phyloP scores from a whole-genome alignment of 2,113 vertebrate species.

The Mesembrinibis cayennensis region DNA sequence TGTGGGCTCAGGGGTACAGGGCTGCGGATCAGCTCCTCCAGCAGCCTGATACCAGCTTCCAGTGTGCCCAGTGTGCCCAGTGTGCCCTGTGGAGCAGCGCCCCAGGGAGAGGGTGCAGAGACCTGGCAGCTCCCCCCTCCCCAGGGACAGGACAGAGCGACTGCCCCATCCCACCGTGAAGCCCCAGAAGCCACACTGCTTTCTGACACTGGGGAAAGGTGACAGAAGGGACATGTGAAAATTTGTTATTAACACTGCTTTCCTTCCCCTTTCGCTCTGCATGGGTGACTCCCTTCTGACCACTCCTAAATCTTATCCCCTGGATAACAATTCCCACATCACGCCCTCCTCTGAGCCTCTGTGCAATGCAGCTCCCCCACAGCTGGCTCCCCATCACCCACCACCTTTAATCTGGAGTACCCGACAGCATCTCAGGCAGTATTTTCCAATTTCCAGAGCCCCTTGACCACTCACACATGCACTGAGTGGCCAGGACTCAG shows the following conservation, averaged over 20 bases:
- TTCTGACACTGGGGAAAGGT: neutral
- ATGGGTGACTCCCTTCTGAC: neutral
- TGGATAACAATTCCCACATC: neutral
- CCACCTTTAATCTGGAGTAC: neutral
- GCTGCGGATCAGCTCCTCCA: neutral
- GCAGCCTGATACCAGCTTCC: neutral
- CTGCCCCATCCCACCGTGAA: neutral
- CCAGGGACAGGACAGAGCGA: neutral
- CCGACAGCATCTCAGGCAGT: neutral
- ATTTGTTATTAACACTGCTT: neutral
- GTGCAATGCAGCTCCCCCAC: accelerated
- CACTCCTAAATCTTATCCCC: neutral
- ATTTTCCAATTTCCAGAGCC: neutral
- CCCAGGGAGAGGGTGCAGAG: neutral
- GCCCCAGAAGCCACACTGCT: neutral
- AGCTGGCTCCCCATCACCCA: accelerated
- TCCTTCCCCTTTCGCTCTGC: neutral
- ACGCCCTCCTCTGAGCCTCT: accelerated
- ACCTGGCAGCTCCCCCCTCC: neutral
- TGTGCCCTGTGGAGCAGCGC: too few relatives aligned
- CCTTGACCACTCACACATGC: neutral
- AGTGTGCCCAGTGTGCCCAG: neutral
- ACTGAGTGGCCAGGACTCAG: neutral
- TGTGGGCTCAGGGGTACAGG: accelerated
- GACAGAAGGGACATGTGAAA: neutral